Conservation (phyloP, 2,113 vertebrate species). For the Bubalus kerabau region DNA sequence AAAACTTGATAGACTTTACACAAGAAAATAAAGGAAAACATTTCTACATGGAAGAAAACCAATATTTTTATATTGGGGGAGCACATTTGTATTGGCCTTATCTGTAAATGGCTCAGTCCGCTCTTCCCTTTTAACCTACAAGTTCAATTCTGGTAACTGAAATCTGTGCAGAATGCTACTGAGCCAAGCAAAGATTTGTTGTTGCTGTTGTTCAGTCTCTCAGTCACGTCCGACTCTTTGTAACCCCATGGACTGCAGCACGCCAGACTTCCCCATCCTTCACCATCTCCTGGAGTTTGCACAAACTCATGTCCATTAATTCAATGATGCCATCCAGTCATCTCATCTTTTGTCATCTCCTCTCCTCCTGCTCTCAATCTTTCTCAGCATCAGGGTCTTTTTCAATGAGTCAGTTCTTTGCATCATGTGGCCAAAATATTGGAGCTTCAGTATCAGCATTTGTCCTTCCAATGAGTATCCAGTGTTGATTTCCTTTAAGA, state of each 20-base stretch:
- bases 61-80: not conserved
- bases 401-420: not conserved
- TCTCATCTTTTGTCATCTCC: not conserved
- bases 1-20: not conserved
- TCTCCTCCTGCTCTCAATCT: not conserved
- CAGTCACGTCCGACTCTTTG: not conserved
- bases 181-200: not conserved
- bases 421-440: not conserved
- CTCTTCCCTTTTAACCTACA: not conserved
- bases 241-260: not conserved
- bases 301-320: not conserved
- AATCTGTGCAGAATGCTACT: not conserved
- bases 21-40: not conserved
- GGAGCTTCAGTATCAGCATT: not conserved
- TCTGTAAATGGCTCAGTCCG: not conserved
- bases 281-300: not conserved
- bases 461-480: not conserved
- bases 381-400: not conserved
- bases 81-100: not conserved
- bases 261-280: not conserved
- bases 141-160: not conserved
- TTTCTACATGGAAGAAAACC: not conserved
- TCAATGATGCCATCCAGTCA: not conserved
- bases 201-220: not conserved
- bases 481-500: not conserved